Conservation (phyloP, 2,888 invertebrate genomes). For the Noctua pronuba region DNA sequence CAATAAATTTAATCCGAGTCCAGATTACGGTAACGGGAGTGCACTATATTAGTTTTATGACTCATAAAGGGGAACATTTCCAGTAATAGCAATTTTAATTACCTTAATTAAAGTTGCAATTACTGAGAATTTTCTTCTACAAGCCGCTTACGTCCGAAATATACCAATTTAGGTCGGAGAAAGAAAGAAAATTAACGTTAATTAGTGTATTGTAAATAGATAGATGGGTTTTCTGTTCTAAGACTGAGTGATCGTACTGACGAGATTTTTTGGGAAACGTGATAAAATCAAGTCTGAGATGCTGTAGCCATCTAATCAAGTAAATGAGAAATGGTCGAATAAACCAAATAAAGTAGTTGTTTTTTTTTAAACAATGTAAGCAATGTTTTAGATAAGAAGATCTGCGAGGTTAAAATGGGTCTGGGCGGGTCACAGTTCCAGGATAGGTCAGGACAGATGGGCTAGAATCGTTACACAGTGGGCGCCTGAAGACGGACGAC, state of each 20-base stretch:
- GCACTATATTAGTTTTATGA: constrained; percentile 48
- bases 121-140: constrained; percentile 14
- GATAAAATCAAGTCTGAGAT: constrained; percentile 18
- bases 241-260: background rate
- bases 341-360: background rate
- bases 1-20: constrained; percentile 8
- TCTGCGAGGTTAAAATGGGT: too few relatives aligned
- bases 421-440: too few relatives aligned
- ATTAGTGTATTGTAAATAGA: background rate
- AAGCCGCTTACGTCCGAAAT: constrained; percentile 17
- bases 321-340: constrained; percentile 2
- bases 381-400: too few relatives aligned
- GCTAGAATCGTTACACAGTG: too few relatives aligned
- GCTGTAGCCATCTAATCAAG: constrained; percentile 17
- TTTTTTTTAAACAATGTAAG: background rate
- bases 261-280: constrained; percentile 9
- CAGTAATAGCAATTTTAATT: constrained; percentile 30
- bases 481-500: too few relatives aligned
- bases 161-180: constrained; percentile 18
- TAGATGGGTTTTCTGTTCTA: background rate
- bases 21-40: constrained; percentile 31
- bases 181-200: constrained; percentile 2
- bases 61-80: constrained; percentile 32
- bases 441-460: too few relatives aligned
- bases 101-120: constrained; percentile 37